Evolutionary conservation across 2,113 vertebrate genomes (phyloP), one percentile per base, ranked within the genome.

Genomic region (Polypterus senegalus): DNA sequence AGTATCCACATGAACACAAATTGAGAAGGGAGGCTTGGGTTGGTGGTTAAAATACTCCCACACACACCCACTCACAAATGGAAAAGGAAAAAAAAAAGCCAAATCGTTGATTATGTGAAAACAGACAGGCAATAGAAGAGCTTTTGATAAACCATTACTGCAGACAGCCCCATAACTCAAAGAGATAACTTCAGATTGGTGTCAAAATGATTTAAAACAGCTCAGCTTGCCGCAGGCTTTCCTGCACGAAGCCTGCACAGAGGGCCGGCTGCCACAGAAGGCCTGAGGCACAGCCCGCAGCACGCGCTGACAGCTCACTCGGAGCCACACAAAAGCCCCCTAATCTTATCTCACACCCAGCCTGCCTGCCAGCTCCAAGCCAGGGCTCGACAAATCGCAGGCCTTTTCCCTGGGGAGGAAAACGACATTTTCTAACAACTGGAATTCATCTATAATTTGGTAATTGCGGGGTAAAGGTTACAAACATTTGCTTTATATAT

Each of bases 91-190:
- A 45, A 44, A 52, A 46, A 58, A 45, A 45, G 27, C 56, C n/a
- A 45, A 45, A 7, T 45, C 43, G 6, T 8, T 58, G 43, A 58
- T 27, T 58, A 43, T 58, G 7, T 58, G 60, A 51, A 54, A 61
- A 54, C 6, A 46, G 43, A 54, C 27, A 61, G 47, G 8, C 10
- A 7, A 11, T 44, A 49, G 58, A 60, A 11, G 9, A 61, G 67
- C 63, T 76, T 72, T 67, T 0, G 76, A 86, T 81, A 83, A 82
- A 68, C 66, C 68, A 69, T 71, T 74, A 72, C 79, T 70, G 76
- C 66, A 72, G 78, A 81, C 75, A 74, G 67, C 54, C 75, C 70
- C 74, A 77, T 74, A 70, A 75, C 71, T 73, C 71, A 69, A 63
- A 6, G 4, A 72, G 77, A 87, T 82, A 85, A 79, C 6, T 3